Conservation (phyloP, 35 echinoderm and acorn worm genomes). For the Ptychodera flava region DNA sequence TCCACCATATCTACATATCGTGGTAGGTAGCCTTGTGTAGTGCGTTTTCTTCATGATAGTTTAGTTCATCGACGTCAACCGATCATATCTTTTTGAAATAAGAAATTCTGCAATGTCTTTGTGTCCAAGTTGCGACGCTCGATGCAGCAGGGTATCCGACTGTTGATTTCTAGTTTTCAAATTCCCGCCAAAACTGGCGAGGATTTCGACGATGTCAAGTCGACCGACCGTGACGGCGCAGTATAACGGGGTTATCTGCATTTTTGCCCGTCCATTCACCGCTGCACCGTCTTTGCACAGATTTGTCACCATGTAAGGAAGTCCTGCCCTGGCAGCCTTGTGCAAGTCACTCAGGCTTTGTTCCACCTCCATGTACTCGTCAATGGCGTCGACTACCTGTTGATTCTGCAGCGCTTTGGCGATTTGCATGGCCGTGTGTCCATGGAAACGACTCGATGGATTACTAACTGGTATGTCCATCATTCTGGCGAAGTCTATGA, state of each 20-base stretch:
- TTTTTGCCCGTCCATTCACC: not conserved
- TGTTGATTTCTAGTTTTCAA: conserved; percentile 62
- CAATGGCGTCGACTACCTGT: not conserved
- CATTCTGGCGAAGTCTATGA: not conserved
- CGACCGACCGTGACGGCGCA: conserved; percentile 75
- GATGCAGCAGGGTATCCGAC: conserved; percentile 52
- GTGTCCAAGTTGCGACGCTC: conserved; percentile 65
- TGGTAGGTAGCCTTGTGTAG: not conserved
- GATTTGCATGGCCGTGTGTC: not conserved
- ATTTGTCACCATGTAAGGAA: not conserved
- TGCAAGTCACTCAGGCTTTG: not conserved
- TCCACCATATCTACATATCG: not conserved
- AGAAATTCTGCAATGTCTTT: conserved; percentile 62
- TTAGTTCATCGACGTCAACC: not conserved
- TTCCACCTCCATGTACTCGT: not conserved
- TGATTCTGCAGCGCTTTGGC: not conserved
- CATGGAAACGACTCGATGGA: not conserved
- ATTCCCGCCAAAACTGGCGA: conserved; percentile 44
- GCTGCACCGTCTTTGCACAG: not conserved
- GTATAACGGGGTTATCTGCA: conserved; percentile 69
- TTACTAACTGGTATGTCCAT: not conserved
- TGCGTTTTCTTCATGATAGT: not conserved
- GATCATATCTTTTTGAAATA: conserved; percentile 14
- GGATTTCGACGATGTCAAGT: conserved; percentile 62
- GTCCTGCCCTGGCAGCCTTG: not conserved